Evolutionary conservation across 2,888 invertebrate species (phyloP), one percentile per base, ranked within the genome.

Genomic region (Pimpla rufipes): DNA sequence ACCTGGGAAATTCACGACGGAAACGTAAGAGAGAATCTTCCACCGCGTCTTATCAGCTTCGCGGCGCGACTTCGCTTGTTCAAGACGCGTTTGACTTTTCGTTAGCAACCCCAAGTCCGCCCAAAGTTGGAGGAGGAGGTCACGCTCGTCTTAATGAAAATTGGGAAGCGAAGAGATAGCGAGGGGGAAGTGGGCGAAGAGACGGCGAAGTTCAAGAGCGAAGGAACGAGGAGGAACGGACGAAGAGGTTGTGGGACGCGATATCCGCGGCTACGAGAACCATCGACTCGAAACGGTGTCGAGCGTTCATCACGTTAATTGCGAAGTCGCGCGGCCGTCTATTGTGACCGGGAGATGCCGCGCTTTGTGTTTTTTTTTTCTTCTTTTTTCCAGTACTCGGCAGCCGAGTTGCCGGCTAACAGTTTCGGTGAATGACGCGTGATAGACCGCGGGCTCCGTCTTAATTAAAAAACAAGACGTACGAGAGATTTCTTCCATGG

Each of bases 401-500:
- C n/a, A n/a, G n/a, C n/a, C n/a, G n/a, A n/a, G n/a, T n/a, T n/a
- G n/a, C n/a, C n/a, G n/a, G n/a, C n/a, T n/a, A n/a, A n/a, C n/a
- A n/a, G 29, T 5, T 5, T 45, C 66, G 11, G 66, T 45, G 42
- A 23, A 29, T 42, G 45, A 29, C 3, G 5, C 5, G 42, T 55
- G 66, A 21, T 45, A 47, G 68, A 81, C 80, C 57, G 76, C 64
- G 35, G 71, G 71, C 70, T 50, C 70, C 76, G 57, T 81, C 64
- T 29, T 57, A 76, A 81, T 81, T 81, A 76, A 75, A 70, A 55
- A 29, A 29, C 2, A 5, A 29, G 5, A 29, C 29, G 3, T 3
- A 29, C 29, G 5, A 29, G 29, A 29, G 29, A 29, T 29, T 29
- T 5, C 29, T 5, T 29, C 5, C 5, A 29, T 29, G 29, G 29